phyloP scores from a whole-genome alignment of 92 coral and sea anemone genomes.

The Chrysogorgia sp. region DNA sequence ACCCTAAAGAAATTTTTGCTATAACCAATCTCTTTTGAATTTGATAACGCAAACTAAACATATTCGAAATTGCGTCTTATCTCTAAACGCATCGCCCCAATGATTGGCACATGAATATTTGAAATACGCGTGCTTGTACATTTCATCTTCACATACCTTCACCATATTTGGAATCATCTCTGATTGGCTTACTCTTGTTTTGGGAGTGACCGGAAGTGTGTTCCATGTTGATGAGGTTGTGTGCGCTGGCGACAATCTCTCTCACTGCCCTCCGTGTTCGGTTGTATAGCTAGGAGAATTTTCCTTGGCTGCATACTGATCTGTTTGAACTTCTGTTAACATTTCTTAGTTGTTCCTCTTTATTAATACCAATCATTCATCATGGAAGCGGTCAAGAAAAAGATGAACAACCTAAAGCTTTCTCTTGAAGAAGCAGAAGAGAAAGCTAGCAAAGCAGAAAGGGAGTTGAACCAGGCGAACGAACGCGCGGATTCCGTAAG shows the following conservation, averaged over 20 bases:
- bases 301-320: neutral
- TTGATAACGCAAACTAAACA: too few relatives aligned
- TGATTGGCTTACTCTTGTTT: conserved; percentile 30
- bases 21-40: too few relatives aligned
- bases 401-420: conserved; percentile 85
- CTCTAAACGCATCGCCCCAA: too few relatives aligned
- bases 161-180: conserved; percentile 39
- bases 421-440: conserved; percentile 78
- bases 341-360: conserved; percentile 54
- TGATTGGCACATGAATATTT: too few relatives aligned
- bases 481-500: conserved; percentile 74
- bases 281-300: neutral
- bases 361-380: conserved; percentile 64
- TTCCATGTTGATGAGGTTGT: neutral
- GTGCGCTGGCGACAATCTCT: neutral
- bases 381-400: conserved; percentile 98
- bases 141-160: conserved; percentile 24
- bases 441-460: conserved; percentile 81
- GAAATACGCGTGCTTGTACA: neutral
- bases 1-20: too few relatives aligned
- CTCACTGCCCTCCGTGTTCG: conserved; percentile 6
- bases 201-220: conserved; percentile 42
- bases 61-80: too few relatives aligned
- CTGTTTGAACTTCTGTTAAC: neutral
- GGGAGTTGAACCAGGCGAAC: conserved; percentile 72